Base-by-base conservation (phyloP, 2,113 vertebrate genomes). In the Hypomesus transpacificus region DNA sequence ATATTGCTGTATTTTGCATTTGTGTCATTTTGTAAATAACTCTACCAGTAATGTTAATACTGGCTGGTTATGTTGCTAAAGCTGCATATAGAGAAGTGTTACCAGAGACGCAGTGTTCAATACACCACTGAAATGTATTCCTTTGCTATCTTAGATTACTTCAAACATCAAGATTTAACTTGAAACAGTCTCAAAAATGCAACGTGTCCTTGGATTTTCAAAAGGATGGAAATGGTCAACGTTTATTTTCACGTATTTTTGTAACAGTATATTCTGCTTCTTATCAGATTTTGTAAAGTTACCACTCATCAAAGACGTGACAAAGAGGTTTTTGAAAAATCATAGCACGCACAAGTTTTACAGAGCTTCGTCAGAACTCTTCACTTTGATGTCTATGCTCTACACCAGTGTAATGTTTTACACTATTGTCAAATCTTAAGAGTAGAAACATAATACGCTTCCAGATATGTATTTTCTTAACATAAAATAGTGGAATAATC, bases 391-490 rank as follows among this genome's bases (percentile, higher is more conserved):
- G 24, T 63, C 26, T 28, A 63, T 14, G 14, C 31, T 28, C 16
- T 18, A 5, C 22, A 26, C 61, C 8, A 63, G 26, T 17, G 34
- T 18, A 1, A 14, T 9, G 5, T 66, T 76, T 7, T 63, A 50
- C 66, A 69, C 69, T 76, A 20, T 58, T 6, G 65, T 56, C 77
- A 80, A 16, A 0, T 14, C 65, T 80, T 51, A 59, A 69, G 62
- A 83, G n/a, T 13, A 21, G 73, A 59, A 85, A 67, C 22, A 76
- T 21, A 17, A 63, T 22, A 57, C 63, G 69, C 75, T 76, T 81
- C 39, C 66, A 62, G 50, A 80, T 50, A 81, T 89, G 88, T 89
- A 89, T 88, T 90, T 73, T 79, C 24, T 79, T 68, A 72, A 70
- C 72, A 78, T 87, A 86, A 84, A 74, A 79, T 83, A 80, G 69